Evolutionary conservation across 2,888 invertebrate genomes (phyloP), one percentile per base, ranked within the genome.

Genomic region (Tenthredo livida): DNA sequence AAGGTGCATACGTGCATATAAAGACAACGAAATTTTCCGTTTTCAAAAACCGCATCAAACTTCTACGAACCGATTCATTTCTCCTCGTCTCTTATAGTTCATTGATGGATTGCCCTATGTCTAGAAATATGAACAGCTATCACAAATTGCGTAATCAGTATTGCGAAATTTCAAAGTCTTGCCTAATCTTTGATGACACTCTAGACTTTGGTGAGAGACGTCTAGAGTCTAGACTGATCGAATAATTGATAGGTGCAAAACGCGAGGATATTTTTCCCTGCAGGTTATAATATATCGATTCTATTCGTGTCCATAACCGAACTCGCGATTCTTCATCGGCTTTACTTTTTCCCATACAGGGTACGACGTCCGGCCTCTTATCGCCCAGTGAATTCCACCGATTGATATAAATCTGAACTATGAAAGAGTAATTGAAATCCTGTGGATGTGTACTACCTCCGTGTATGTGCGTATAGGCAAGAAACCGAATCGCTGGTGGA

Each of bases 191-290:
- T 10, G 77, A 33, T 77, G 77, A 54, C 77, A 29, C 7, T n/a
- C 40, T 70, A 65, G 70, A 70, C 70, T 25, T 61, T 17, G 43
- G 10, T 12, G 10, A 33, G 33, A 33, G n/a, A n/a, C n/a, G 33
- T 33, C 33, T 33, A n/a, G 25, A 43, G 40, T 73, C 40, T 73
- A 73, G 25, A 73, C 73, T 10, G 21, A 43, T 21, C 21, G 21
- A 73, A 29, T 77, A 54, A 77, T 54, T 29, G 77, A 77, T 77
- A 54, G 25, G 77, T 33, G 54, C 0, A 33, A 54, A 77, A 77
- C 15, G 33, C 43, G 33, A 15, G 77, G 17, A 25, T 77, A 10
- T 75, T 75, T 50, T 1, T 4, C 15, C 43, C 33, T 6, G 40
- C n/a, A n/a, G n/a, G 40, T 72, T 43, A 40, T 2, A 25, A 72